phyloP scores from a whole-genome alignment of 2,888 invertebrate genomes.

The Cryptus armator region DNA sequence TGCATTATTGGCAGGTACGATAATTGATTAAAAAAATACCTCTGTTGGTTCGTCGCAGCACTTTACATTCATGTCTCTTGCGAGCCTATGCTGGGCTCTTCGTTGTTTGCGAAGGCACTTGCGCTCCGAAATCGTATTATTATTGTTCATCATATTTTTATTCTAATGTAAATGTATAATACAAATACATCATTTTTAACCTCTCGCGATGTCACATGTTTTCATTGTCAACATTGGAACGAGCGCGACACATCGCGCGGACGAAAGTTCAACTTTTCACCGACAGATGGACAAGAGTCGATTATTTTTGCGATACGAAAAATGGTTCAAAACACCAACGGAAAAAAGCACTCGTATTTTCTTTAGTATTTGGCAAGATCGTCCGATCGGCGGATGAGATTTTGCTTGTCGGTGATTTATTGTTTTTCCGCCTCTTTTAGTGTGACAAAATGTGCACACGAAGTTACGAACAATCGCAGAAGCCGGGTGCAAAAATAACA shows the following conservation, averaged over 20 bases:
- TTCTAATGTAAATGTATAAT: background rate
- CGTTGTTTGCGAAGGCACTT: constrained; percentile 80
- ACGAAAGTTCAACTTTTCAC: background rate
- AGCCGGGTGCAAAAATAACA: background rate
- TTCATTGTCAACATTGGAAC: constrained; percentile 4
- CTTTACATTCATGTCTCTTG: constrained; percentile 81
- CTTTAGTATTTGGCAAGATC: background rate
- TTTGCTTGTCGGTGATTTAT: background rate
- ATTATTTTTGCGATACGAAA: background rate
- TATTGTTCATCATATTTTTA: constrained; percentile 52
- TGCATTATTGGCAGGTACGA: constrained; percentile 21
- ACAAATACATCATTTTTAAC: no score
- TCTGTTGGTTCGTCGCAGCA: constrained; percentile 79
- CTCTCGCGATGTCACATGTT: constrained; percentile 11
- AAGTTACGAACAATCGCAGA: background rate
- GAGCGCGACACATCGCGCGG: background rate
- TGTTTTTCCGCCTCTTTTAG: background rate
- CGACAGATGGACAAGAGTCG: background rate
- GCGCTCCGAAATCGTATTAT: constrained; percentile 40
- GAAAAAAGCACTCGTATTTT: background rate
- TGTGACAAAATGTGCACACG: background rate
- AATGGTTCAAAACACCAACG: background rate
- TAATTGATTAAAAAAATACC: constrained; percentile 73
- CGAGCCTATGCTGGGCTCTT: constrained; percentile 80
- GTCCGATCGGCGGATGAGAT: background rate